Evolutionary conservation across 2,888 invertebrate genomes (phyloP), one percentile per base, ranked within the genome.

Genomic region (Ormyrus pomaceus): DNA sequence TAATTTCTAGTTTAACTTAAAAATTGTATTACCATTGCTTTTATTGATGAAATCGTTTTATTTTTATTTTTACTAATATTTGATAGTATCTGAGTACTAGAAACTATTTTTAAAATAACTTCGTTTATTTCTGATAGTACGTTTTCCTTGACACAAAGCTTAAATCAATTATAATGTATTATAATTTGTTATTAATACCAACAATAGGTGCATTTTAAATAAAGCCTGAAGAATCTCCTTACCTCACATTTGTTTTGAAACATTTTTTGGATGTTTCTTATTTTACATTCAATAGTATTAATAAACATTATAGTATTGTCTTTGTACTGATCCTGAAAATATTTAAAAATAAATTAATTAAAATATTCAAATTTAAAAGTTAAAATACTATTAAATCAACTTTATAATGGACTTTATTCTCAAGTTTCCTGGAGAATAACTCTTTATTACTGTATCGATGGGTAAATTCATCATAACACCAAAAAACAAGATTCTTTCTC

Each of bases 181-280:
- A 59, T 66, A 19, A 61, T 58, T 45, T 13, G 10, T 46, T 53
- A 45, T n/a, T 65, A n/a, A 55, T 48, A 19, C 5, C 13, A 61
- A n/a, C 9, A 61, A 4, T 34, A 34, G 0, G 4, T 34, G 34
- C 34, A 34, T 34, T 34, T 34, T 19, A 56, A 59, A 19, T 70
- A 71, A n/a, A 8, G 62, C 34, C 4, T 9, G 11, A 62, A 34
- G 48, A 66, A 68, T 58, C 13, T 78, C 73, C 77, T 64, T 62
- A 83, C 84, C 58, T 72, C 71, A 13, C 69, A 77, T 53, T 80
- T 72, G 77, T 77, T 83, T 66, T 82, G 77, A 51, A 83, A 77
- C 58, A 82, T 70, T 50, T 66, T 80, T 72, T 83, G 71, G n/a
- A 83, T 61, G 55, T 19, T 74, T 6, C 62, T 76, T 45, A 85